Percentiles rank a stretch among this genome's conserved stretches.
These are phyloP conservation scores for Hydropsyche tenuis DNA, from an alignment of 1,140 invertebrate genomes.

Conservation along the genomic window DNA sequence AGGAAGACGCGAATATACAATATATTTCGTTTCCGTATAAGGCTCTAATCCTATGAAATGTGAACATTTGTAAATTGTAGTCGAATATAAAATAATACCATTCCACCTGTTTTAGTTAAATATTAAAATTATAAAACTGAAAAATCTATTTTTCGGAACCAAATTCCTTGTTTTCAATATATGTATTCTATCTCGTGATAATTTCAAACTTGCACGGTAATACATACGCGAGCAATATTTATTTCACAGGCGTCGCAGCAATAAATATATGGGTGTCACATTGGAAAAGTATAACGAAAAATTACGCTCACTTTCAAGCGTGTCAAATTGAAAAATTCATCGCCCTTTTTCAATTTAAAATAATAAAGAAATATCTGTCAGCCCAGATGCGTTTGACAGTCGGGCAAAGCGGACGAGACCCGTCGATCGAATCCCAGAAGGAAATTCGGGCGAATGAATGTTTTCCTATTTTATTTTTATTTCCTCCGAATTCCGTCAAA, in stretches of 20 bases:
- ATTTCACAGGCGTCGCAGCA: neutral
- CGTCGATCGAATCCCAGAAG: neutral
- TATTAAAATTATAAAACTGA: too few relatives aligned
- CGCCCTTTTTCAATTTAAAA: slow-evolving; percentile 7
- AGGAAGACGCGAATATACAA: neutral
- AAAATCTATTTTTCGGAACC: too few relatives aligned
- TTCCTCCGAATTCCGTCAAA: too few relatives aligned
- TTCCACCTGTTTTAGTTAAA: too few relatives aligned
- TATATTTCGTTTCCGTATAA: too few relatives aligned
- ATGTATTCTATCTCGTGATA: too few relatives aligned
- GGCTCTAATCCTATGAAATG: too few relatives aligned
- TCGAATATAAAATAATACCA: too few relatives aligned
- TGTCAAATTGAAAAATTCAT: neutral
- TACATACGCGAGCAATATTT: neutral
- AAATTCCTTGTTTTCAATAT: too few relatives aligned
- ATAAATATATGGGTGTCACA: neutral
- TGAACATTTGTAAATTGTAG: too few relatives aligned
- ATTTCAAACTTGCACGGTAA: too few relatives aligned
- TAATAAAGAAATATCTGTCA: slow-evolving; percentile 10
- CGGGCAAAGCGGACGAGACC: slow-evolving; percentile 12
- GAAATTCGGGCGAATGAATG: neutral
- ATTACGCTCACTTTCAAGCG: slow-evolving; percentile 3
- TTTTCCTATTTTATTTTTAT: too few relatives aligned
- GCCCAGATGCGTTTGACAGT: slow-evolving; percentile 33
- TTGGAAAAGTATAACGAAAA: neutral